These are phyloP conservation scores for Puma concolor DNA, from an alignment of 2,113 vertebrate species.

Conservation along the genomic window DNA sequence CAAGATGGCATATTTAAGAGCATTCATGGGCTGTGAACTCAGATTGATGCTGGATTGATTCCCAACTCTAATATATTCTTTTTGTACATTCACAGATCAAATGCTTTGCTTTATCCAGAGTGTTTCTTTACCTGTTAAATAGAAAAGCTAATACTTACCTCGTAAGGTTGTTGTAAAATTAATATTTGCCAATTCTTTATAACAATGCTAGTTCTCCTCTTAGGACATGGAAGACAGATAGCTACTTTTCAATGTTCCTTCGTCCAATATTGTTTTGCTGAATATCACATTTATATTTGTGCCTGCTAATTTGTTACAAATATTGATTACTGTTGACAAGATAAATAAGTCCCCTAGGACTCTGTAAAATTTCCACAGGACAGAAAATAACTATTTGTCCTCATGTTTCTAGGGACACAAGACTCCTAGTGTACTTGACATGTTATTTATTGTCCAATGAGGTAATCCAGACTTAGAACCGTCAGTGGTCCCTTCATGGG, in stretches of 20 bases:
- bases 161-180: not conserved
- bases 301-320: not conserved
- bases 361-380: not conserved
- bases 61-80: not conserved
- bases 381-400: not conserved
- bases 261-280: not conserved
- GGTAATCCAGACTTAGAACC: constrained; percentile 21
- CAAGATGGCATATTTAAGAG: not conserved
- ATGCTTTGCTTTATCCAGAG: not conserved
- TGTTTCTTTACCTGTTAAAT: not conserved
- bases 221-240: not conserved
- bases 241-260: not conserved
- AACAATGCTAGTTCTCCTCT: not conserved
- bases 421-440: not conserved
- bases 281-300: not conserved
- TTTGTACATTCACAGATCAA: not conserved
- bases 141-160: not conserved
- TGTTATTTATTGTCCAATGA: constrained; percentile 42
- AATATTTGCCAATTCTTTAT: not conserved
- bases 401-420: constrained; percentile 37
- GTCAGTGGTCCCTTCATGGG: not conserved
- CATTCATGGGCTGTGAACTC: not conserved
- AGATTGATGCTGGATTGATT: not conserved
- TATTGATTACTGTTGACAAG: constrained; percentile 20
- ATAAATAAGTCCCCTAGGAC: not conserved